Evolutionary conservation across 2,113 vertebrate species (phyloP), one percentile per base, ranked within the genome.

Genomic region (Phaetusa simplex): DNA sequence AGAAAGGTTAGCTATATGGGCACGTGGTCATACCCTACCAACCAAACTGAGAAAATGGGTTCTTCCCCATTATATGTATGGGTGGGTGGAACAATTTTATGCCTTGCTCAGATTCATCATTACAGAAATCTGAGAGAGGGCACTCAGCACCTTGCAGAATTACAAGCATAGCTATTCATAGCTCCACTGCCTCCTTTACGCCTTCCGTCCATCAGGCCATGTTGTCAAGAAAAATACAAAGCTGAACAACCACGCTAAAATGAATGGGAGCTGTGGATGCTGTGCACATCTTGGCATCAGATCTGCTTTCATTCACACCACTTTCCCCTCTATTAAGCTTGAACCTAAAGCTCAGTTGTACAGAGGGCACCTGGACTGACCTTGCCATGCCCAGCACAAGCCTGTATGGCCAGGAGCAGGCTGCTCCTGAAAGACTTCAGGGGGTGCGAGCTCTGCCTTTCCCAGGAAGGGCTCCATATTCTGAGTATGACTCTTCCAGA

Each of bases 1-100:
- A 70, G 56, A 56, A 42, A 1, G 0, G 29, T 74, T n/a, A n/a
- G 24, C 40, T 1, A 0, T 40, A n/a, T n/a, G 38, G 27, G 11
- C 29, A 30, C 32, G 7, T 55, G 26, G 53, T n/a, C n/a, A 76
- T 36, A 73, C 14, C 12, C 47, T 69, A 32, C 40, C 47, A 62
- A 55, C 22, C 62, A 40, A 69, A 16, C 32, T 8, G 22, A 50
- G 29, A 30, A 65, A 72, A 58, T 23, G 20, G 36, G 18, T n/a
- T 23, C 50, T 72, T 78, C 52, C 29, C 20, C 23, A 6, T 88
- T 78, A 45, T 72, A 45, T 59, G 59, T 59, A 16, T 27, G n/a
- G 43, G 30, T 36, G 47, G n/a, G 47, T 49, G 47, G 47, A 66
- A 32, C 62, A 30, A 55, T 40, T 27, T 66, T 53, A 14, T 74